These are phyloP conservation scores for Nowickia ferox DNA, from an alignment of 2,888 invertebrate species.

Conservation along the genomic window DNA sequence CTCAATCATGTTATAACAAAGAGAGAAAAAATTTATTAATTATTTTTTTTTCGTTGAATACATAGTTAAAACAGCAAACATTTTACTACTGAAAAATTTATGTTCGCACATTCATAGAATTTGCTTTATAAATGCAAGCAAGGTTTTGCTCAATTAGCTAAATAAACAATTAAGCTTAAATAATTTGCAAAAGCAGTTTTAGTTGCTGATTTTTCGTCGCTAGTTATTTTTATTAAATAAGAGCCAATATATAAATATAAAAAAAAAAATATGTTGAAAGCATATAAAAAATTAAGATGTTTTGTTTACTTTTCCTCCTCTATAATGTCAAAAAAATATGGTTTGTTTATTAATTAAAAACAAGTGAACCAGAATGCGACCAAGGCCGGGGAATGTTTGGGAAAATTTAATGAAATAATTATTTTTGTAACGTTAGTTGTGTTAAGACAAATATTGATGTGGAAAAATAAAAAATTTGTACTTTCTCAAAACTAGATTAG, in stretches of 20 bases:
- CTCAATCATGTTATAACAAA: not conserved
- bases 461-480: too few species aligned
- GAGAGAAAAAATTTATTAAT: not conserved
- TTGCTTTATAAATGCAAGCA: slow-evolving; percentile 65
- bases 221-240: slow-evolving; percentile 8
- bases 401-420: too few species aligned
- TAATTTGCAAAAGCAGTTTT: slow-evolving; percentile 38
- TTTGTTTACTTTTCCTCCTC: too few species aligned
- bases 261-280: slow-evolving; percentile 23
- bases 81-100: not conserved
- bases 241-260: not conserved
- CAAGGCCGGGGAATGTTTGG: too few species aligned
- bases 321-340: too few species aligned
- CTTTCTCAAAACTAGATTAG: too few species aligned
- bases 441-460: too few species aligned
- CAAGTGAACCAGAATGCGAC: too few species aligned
- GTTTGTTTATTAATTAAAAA: too few species aligned
- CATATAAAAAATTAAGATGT: too few species aligned
- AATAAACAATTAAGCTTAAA: slow-evolving; percentile 71
- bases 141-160: slow-evolving; percentile 73
- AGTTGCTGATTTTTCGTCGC: slow-evolving; percentile 7
- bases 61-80: not conserved
- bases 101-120: not conserved
- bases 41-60: not conserved
- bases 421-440: too few species aligned